These are phyloP conservation scores for Phocoena sinus DNA, from an alignment of 2,113 vertebrate species.

Conservation along the genomic window DNA sequence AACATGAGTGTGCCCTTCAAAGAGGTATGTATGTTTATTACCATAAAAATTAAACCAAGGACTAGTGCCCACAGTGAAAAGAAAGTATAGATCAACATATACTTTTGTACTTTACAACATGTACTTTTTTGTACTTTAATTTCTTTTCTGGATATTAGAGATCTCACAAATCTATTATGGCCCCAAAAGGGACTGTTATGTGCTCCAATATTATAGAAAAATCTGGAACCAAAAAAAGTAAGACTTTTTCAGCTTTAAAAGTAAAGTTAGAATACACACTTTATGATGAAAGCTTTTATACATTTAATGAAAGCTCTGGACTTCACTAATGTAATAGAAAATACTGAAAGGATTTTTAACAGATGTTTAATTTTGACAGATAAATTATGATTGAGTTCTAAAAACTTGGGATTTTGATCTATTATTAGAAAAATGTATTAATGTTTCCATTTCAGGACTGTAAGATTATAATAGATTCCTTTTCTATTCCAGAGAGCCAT, in stretches of 20 bases:
- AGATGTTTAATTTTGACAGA: conserved; percentile 60
- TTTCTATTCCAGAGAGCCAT: conserved; percentile 39
- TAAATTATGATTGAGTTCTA: conserved; percentile 59
- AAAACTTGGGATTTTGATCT: conserved; percentile 46
- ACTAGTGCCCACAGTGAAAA: not conserved
- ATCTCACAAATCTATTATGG: not conserved
- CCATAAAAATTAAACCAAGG: not conserved
- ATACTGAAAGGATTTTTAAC: conserved; percentile 36
- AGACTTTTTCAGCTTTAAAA: not conserved
- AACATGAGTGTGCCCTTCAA: not conserved
- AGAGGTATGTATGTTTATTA: not conserved
- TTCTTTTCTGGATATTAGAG: not conserved
- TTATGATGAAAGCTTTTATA: conserved; percentile 36
- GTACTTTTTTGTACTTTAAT: not conserved
- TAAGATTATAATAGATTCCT: conserved; percentile 38
- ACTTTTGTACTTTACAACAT: not conserved
- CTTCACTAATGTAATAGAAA: conserved; percentile 43
- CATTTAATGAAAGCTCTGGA: conserved; percentile 53
- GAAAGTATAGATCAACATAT: not conserved
- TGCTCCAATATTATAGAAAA: not conserved
- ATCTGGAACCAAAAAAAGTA: not conserved
- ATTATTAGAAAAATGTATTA: conserved; percentile 63
- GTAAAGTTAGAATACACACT: not conserved
- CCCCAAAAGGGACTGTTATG: not conserved
- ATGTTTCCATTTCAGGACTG: conserved; percentile 44